phyloP scores from a whole-genome alignment of 2,113 vertebrate species.

The Synchiropus splendidus region DNA sequence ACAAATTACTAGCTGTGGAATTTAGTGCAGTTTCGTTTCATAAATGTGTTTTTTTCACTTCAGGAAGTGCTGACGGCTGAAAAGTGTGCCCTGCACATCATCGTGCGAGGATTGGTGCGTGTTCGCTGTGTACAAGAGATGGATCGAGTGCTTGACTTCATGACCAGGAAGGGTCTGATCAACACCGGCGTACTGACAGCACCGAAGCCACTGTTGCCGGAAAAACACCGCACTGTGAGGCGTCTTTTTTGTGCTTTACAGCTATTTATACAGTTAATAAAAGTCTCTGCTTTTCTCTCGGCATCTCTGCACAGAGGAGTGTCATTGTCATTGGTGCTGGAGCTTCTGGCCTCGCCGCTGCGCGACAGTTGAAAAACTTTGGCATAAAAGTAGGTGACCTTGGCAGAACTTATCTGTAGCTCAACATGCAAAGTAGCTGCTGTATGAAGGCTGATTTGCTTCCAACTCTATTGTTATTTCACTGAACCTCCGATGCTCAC shows the following conservation, averaged over 20 bases:
- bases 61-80: constrained; percentile 86
- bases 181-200: constrained; percentile 86
- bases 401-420: too few relatives aligned
- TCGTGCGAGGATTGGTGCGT: constrained; percentile 86
- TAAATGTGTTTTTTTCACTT: neutral
- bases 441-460: too few relatives aligned
- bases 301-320: constrained; percentile 69
- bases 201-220: constrained; percentile 78
- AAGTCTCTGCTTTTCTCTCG: neutral
- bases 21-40: too few relatives aligned
- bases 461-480: too few relatives aligned
- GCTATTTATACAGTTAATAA: neutral
- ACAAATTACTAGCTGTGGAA: too few relatives aligned
- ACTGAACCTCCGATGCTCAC: too few relatives aligned
- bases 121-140: constrained; percentile 90
- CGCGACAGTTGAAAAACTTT: constrained; percentile 89
- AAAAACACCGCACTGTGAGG: constrained; percentile 76
- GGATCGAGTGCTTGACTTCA: constrained; percentile 86
- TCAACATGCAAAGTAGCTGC: too few relatives aligned
- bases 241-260: neutral
- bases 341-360: constrained; percentile 87
- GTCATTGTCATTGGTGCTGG: constrained; percentile 88
- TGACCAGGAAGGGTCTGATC: constrained; percentile 92
- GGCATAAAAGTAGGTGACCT: constrained; percentile 77
- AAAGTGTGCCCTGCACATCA: constrained; percentile 80